Conservation (phyloP, 2,888 invertebrate species). For the Hypena proboscidalis region DNA sequence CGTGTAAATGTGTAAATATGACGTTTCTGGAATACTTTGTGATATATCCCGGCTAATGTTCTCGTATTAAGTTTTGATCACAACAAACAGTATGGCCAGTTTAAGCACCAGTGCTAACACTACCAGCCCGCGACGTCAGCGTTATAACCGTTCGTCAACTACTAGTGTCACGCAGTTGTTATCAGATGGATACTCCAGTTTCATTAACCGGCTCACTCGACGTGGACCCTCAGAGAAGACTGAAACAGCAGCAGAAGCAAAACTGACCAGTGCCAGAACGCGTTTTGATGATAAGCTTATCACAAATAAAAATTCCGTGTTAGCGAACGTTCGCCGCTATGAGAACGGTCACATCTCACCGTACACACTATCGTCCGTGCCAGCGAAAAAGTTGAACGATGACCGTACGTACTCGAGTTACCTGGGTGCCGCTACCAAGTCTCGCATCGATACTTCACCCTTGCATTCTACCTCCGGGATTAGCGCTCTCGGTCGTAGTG, state of each 20-base stretch:
- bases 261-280: conserved; percentile 61
- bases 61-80: conserved; percentile 38
- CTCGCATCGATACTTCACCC: conserved; percentile 74
- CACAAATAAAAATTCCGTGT: conserved; percentile 65
- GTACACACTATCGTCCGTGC: conserved; percentile 64
- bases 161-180: conserved; percentile 94
- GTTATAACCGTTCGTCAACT: conserved; percentile 91
- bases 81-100: conserved; percentile 64
- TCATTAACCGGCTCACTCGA: conserved; percentile 92
- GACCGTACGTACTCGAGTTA: conserved; percentile 75
- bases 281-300: conserved; percentile 76
- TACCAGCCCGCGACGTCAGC: conserved; percentile 86
- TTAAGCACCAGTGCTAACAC: conserved; percentile 68
- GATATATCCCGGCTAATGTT: conserved; percentile 73
- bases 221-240: conserved; percentile 91
- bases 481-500: conserved; percentile 73
- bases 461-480: conserved; percentile 69
- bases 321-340: conserved; percentile 73
- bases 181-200: conserved; percentile 94
- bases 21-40: conserved; percentile 65
- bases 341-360: conserved; percentile 76
- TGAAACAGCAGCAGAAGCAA: conserved; percentile 73
- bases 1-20: conserved; percentile 62
- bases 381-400: conserved; percentile 68
- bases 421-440: conserved; percentile 66